Evolutionary conservation across 64 coral and sea anemone genomes (phyloP).

Genomic region (Acropora yongei): DNA sequence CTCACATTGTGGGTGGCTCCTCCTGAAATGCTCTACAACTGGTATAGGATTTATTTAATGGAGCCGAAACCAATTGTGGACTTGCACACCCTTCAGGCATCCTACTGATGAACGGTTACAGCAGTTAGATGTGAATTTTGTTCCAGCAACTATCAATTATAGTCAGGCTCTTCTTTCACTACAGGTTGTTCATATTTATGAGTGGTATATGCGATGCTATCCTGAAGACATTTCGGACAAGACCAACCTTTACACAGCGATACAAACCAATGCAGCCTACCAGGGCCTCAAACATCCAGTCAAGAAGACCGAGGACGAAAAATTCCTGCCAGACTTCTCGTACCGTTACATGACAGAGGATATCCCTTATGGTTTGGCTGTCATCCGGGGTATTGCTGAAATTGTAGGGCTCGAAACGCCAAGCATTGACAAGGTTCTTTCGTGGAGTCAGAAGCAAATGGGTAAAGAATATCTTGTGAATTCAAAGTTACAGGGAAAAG

Average conservation of each 20-base stretch:
- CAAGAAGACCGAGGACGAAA: constrained; percentile 20
- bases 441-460: constrained; percentile 57
- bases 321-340: constrained; percentile 35
- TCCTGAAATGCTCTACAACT: background rate
- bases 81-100: background rate
- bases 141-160: background rate
- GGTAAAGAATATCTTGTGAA: constrained; percentile 75
- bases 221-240: constrained; percentile 11
- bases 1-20: background rate
- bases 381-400: constrained; percentile 76
- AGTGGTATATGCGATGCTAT: constrained; percentile 38
- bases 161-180: background rate
- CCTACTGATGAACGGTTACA: background rate
- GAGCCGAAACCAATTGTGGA: background rate
- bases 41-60: background rate
- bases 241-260: constrained; percentile 26
- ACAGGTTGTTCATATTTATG: constrained; percentile 19
- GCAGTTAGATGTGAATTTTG: background rate
- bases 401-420: constrained; percentile 54
- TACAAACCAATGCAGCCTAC: constrained; percentile 22
- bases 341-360: constrained; percentile 55
- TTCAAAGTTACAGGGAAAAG: constrained; percentile 71
- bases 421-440: constrained; percentile 53
- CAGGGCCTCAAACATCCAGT: constrained; percentile 18
- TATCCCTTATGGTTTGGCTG: constrained; percentile 51